phyloP scores from a whole-genome alignment of 2,113 vertebrate species.

The Malurus melanocephalus region DNA sequence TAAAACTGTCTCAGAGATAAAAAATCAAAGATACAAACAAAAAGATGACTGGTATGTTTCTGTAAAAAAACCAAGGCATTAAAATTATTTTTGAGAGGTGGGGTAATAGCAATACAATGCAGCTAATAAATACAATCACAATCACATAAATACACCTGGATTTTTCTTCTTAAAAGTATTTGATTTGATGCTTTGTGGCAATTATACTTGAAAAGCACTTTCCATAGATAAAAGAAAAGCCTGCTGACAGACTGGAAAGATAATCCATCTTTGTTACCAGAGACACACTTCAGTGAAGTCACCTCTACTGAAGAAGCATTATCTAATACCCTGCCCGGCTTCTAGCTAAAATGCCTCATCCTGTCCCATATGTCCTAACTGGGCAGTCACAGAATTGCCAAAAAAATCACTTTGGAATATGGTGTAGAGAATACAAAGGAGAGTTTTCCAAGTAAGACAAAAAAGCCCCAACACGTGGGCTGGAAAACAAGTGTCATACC shows the following conservation, averaged over 20 bases:
- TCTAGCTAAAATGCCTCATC: background rate
- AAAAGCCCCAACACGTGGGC: background rate
- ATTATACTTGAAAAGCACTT: background rate
- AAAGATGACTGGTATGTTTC: background rate
- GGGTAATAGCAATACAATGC: background rate
- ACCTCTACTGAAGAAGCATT: background rate
- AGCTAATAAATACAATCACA: background rate
- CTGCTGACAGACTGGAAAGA: background rate
- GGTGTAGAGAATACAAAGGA: background rate
- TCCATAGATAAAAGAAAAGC: background rate
- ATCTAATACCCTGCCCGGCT: background rate
- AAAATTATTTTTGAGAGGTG: accelerated
- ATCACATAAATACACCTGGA: background rate
- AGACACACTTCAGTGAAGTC: background rate
- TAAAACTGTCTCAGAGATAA: background rate
- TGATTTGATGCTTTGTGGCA: background rate
- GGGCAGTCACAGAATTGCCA: background rate
- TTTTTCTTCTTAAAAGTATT: background rate
- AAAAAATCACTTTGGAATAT: background rate
- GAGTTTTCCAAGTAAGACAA: background rate
- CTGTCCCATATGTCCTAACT: background rate
- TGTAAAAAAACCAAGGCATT: background rate
- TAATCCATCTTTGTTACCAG: background rate
- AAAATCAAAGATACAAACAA: background rate
- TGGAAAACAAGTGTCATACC: background rate